Evolutionary conservation across 2,113 vertebrate genomes (phyloP), one percentile per base, ranked within the genome.

Genomic region (Labrus mixtus): DNA sequence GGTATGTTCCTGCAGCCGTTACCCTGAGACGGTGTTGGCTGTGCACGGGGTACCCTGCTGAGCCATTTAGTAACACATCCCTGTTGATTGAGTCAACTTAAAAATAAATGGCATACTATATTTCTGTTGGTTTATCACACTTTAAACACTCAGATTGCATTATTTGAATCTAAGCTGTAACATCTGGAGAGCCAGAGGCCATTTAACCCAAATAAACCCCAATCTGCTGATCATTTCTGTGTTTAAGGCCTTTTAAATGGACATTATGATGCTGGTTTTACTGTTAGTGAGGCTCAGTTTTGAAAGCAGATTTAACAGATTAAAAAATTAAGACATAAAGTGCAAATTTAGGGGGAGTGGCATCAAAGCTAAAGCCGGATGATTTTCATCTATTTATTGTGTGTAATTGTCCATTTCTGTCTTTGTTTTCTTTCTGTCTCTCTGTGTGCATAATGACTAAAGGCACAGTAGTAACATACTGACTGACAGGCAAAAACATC

Each of bases 241-340:
- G 17, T 80, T 84, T 67, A 77, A 84, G 39, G 23, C 1, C 0
- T 80, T 33, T 59, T 74, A 60, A 71, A 74, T 53, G 58, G 61
- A 68, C 56, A 23, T 65, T 1, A 56, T 33, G 15, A 20, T 36
- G 50, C 0, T 23, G 68, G 51, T 29, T 64, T 65, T 15, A 50
- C 51, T 37, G 6, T 20, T 0, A 73, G 22, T 15, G 5, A 36
- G 13, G 58, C 64, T 83, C 53, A 53, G 25, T 13, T 20, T 53
- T 16, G 36, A 70, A 67, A 63, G 66, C 73, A 55, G 77, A 68
- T 83, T 70, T 22, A 25, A 61, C 54, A 72, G 73, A 60, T 78
- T 20, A 75, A 72, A 76, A 54, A 57, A 54, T 66, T 16, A 33
- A 58, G 56, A 58, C 23, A 25, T 46, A 23, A 45, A 71, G 45